Conservation (phyloP, 2,113 vertebrate species). For the Spermophilus dauricus region DNA sequence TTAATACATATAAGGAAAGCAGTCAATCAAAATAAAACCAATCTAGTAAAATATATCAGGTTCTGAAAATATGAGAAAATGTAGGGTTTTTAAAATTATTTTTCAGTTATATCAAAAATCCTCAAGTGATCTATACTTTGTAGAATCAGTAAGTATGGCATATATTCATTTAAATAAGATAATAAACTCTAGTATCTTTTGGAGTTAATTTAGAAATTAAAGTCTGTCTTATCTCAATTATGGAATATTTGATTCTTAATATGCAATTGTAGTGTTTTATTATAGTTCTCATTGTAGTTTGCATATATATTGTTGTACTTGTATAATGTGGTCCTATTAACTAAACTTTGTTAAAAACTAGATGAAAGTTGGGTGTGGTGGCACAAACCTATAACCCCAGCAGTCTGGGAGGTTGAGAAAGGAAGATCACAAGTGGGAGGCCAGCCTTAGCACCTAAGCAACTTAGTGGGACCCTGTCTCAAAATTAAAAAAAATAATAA, state of each 20-base stretch:
- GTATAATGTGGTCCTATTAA: not conserved
- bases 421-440: too few species aligned
- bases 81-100: not conserved
- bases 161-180: not conserved
- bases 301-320: not conserved
- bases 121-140: not conserved
- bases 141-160: not conserved
- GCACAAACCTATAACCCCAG: too few species aligned
- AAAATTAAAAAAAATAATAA: too few species aligned
- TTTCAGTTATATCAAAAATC: not conserved
- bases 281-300: not conserved
- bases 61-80: not conserved
- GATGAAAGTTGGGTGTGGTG: not conserved
- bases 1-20: not conserved
- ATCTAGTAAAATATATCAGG: not conserved
- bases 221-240: not conserved
- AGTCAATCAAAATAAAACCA: not conserved
- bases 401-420: too few species aligned
- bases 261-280: not conserved
- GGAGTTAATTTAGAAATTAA: not conserved
- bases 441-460: too few species aligned
- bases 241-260: not conserved
- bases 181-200: not conserved
- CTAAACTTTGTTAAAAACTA: not conserved
- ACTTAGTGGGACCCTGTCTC: too few species aligned